Evolutionary conservation across 2,113 vertebrate genomes (phyloP).

Genomic region (Parotia lawesii): DNA sequence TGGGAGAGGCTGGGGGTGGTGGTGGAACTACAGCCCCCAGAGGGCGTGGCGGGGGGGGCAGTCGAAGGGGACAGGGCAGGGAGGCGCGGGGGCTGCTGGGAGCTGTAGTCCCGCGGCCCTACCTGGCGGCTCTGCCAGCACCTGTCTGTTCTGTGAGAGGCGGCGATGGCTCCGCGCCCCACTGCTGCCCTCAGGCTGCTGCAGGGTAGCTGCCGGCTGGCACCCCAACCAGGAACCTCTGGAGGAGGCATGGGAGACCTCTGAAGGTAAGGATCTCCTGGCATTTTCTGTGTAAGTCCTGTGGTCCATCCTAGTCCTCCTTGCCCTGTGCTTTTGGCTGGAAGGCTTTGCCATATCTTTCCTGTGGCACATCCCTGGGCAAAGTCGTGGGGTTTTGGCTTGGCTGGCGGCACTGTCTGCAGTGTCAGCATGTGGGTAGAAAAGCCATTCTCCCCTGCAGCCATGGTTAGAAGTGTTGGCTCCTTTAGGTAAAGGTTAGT

Average conservation of each 20-base stretch:
- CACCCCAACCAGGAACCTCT: neutral
- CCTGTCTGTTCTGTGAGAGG: neutral
- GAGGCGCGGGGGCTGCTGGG: neutral
- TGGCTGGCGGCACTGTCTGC: neutral
- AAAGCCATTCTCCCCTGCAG: neutral
- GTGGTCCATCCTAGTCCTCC: neutral
- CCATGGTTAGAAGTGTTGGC: neutral
- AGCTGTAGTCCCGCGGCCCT: neutral
- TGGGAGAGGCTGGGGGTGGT: rapidly evolving
- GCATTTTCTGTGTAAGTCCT: neutral
- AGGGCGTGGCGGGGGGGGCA: rapidly evolving
- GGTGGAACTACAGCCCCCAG: slow-evolving; percentile 12
- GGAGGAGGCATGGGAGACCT: neutral
- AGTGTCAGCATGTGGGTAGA: neutral
- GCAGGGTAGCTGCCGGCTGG: neutral
- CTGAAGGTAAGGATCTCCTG: neutral
- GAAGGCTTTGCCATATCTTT: neutral
- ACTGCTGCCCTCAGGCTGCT: neutral
- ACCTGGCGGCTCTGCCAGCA: neutral
- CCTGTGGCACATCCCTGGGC: neutral
- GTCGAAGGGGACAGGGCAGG: rapidly evolving
- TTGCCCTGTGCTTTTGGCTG: neutral
- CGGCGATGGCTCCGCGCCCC: neutral
- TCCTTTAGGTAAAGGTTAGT: neutral
- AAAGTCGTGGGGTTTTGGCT: neutral